Base-by-base conservation (phyloP, 2,113 vertebrate species). In the Bagarius yarrelli region DNA sequence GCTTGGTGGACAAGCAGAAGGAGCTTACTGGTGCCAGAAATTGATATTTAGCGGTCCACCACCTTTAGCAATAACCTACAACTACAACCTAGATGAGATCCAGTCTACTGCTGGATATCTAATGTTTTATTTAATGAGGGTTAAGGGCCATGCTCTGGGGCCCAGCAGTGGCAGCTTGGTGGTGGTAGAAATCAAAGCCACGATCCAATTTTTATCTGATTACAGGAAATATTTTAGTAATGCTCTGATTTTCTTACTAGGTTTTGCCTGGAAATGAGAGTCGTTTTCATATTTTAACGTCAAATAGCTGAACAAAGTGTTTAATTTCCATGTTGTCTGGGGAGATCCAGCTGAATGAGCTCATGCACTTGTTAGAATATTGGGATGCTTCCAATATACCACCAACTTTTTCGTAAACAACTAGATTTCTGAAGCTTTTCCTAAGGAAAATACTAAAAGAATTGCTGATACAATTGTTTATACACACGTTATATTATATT, bases 231-330 rank as follows among this genome's bases (percentile, higher is more conserved):
- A 67, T 40, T n/a, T 12, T 25, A 52, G 15, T 52, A 71, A 71
- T 30, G 27, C 6, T 71, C 69, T 70, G 30, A 53, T 30, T 72
- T 72, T n/a, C 50, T 53, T 72, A 53, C 52, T 32, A 72, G 19
- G 44, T 25, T 47, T 44, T 47, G 36, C 25, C 44, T 71, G 50
- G 70, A 72, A 53, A 72, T 53, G 69, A 53, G 52, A 32, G 18
- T 12, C 25, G 50, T 15, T 47, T 47, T 27, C 1, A 50, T 70
- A 4, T 70, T 55, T 18, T 32, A 34, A 73, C 50, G 23, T 52
- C 50, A 71, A 71, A 50, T 52, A 9, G 52, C 18, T 1, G 15
- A 27, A 50, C 25, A 6, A 52, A 44, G 44, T 52, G 16, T 4
- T 71, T 18, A 71, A 27, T 27, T n/a, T 71, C 67, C 40, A 50